A percentile compares a stretch with the other conserved stretches of the same genome.
phyloP scores from a whole-genome alignment of 1,140 invertebrate genomes.

The Drosophila asahinai region DNA sequence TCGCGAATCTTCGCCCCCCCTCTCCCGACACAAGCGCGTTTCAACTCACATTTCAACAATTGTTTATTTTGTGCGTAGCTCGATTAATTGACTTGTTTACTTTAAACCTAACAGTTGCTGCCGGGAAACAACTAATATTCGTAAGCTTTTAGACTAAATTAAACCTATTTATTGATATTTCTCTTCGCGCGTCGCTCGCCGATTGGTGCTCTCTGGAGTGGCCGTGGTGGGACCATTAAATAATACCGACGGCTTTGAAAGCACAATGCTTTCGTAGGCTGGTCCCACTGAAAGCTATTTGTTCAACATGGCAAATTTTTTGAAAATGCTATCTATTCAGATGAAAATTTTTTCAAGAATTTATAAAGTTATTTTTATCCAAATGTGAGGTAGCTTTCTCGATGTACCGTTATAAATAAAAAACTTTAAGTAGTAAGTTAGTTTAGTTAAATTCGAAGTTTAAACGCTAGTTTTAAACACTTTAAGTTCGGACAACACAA shows the following conservation, averaged over 20 bases:
- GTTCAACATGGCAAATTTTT: too few relatives aligned
- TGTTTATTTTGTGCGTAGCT: slow-evolving; percentile 19
- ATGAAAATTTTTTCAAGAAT: too few relatives aligned
- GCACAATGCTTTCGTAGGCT: neutral
- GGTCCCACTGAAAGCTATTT: slow-evolving; percentile 4
- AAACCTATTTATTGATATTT: slow-evolving; percentile 35
- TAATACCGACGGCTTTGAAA: neutral
- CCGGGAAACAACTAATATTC: slow-evolving; percentile 17
- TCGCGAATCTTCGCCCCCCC: neutral
- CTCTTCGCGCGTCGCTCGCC: slow-evolving; percentile 44
- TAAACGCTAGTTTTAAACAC: too few relatives aligned
- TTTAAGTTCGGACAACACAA: too few relatives aligned
- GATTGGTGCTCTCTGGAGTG: slow-evolving; percentile 4
- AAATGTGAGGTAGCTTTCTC: too few relatives aligned
- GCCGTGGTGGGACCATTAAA: slow-evolving; percentile 2
- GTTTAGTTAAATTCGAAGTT: too few relatives aligned
- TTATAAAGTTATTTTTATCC: too few relatives aligned
- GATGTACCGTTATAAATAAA: too few relatives aligned
- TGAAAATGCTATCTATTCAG: too few relatives aligned
- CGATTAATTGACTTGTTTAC: slow-evolving; percentile 66
- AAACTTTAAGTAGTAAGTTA: too few relatives aligned
- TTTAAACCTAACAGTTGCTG: slow-evolving; percentile 45
- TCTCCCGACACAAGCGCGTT: neutral
- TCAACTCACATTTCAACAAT: slow-evolving; percentile 57
- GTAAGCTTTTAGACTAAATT: slow-evolving; percentile 26